Percentiles rank a stretch among this genome's conserved stretches.
Conservation (phyloP, 2,888 invertebrate species). For the Brenthis hecate region DNA sequence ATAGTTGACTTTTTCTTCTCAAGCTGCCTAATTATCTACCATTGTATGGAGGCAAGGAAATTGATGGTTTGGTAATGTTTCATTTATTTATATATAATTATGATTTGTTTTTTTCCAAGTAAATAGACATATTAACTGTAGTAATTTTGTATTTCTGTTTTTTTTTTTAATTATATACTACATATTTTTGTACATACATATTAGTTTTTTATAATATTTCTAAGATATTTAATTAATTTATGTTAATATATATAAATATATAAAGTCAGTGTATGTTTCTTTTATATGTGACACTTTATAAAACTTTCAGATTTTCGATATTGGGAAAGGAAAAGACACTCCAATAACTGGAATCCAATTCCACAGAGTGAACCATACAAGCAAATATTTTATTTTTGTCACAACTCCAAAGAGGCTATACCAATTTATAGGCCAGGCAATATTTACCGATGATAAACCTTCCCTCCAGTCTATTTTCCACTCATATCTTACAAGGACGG, state of each 20-base stretch:
- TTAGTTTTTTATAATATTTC: background rate
- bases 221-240: background rate
- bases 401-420: slow-evolving; percentile 93
- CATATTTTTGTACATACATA: background rate
- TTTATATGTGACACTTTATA: slow-evolving; percentile 26
- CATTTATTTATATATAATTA: background rate
- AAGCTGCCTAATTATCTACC: slow-evolving; percentile 90
- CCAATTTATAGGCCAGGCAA: slow-evolving; percentile 91
- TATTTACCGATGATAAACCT: slow-evolving; percentile 88
- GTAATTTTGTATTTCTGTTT: background rate
- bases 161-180: slow-evolving; percentile 1
- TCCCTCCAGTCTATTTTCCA: slow-evolving; percentile 91
- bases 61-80: slow-evolving; percentile 87
- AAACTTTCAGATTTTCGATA: slow-evolving; percentile 89
- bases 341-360: slow-evolving; percentile 95
- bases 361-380: slow-evolving; percentile 86
- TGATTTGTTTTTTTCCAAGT: slow-evolving; percentile 26
- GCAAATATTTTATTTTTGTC: slow-evolving; percentile 91
- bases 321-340: slow-evolving; percentile 89
- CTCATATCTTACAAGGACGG: slow-evolving; percentile 87
- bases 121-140: no score
- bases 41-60: slow-evolving; percentile 87
- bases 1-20: slow-evolving; percentile 50
- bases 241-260: background rate
- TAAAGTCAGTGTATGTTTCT: background rate